Base-by-base conservation (phyloP, 2,113 vertebrate genomes). In the Podocnemis expansa region DNA sequence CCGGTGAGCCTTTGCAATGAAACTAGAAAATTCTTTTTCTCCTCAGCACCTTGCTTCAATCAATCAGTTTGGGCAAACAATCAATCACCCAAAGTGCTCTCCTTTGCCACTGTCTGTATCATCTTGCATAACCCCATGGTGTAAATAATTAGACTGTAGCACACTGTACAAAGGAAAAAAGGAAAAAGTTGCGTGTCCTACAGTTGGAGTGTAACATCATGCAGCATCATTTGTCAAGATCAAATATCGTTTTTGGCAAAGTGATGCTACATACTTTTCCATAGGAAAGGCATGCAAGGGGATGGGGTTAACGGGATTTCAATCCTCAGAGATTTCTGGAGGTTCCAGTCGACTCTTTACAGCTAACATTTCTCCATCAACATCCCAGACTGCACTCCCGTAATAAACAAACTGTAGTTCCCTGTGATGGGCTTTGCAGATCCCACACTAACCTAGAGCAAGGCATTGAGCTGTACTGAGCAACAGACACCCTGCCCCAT, bases 111-210 rank as follows among this genome's bases (percentile, higher is more conserved):
- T 8, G 47, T 19, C 82, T 63, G 81, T 75, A 86, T 76, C 84
- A 24, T 85, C 91, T 86, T 60, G 1, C 38, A 1, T 95, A 12
- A 95, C 92, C 93, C 95, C 75, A 1, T 63, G 87, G 95, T 82
- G 94, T 96, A 79, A 91, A 93, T 96, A 94, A 97, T 97, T 96
- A 93, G 95, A 95, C 88, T 22, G 17, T 70, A 81, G 84, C 94
- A 93, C 52, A 8, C 73, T 85, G 95, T 93, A 95, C 97, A 96
- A 80, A 58, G 29, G n/a, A n/a, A 45, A 55, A 56, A 75, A 80
- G 34, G 7, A 67, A 60, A 60, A 5, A n/a, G 41, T 0, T 41
- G 78, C 91, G 85, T 78, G 60, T 90, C 86, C 80, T 91, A 52
- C 97, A 96, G 95, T 93, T 96, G 96, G 25, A 0, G 82, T 91